Base-by-base conservation (phyloP, 2,797 vertebrate genomes). In the Tokudaia muenninki region DNA sequence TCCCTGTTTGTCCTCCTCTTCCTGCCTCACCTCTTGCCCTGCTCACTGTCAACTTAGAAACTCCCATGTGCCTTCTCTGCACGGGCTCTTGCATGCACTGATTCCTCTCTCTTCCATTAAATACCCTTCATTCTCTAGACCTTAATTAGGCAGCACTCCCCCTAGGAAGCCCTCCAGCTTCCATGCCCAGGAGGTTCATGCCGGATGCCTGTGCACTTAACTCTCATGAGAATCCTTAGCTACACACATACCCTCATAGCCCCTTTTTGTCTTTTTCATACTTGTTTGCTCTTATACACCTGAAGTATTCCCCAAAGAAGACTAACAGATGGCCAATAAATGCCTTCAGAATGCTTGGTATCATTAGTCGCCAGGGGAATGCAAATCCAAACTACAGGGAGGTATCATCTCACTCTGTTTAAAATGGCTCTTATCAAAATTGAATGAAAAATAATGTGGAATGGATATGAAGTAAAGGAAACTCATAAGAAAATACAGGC, bases 401-500 rank as follows among this genome's bases (percentile, higher is more conserved):
- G 13, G 44, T 55, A 44, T 63, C 67, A 75, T 61, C 44, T 50
- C 24, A 75, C 19, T 24, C 29, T 37, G 52, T 77, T 86, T 65
- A 47, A 37, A 78, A 91, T 37, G 31, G 80, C 31, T 78, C 14
- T 47, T 84, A 87, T 44, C 34, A 83, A 94, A 88, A 47, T 63
- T 0, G 8, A 93, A 81, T 26, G 31, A 78, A 77, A 63, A 87
- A 55, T 72, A 86, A 78, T 37, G 22, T 59, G 24, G 21, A 10
- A 29, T n/a, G 26, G 29, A 63, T 44, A 31, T 70, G 24, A 59
- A 84, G 37, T 47, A 78, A 83, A 78, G 78, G n/a, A 24, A 57
- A 24, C 63, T 21, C 61, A 50, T 50, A 82, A 31, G 21, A 50
- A 67, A 83, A 83, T 3, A 67, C 52, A 57, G 89, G 7, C 74